Evolutionary conservation across 2,888 invertebrate genomes (phyloP), one percentile per base, ranked within the genome.

Genomic region (Ctena decussata): DNA sequence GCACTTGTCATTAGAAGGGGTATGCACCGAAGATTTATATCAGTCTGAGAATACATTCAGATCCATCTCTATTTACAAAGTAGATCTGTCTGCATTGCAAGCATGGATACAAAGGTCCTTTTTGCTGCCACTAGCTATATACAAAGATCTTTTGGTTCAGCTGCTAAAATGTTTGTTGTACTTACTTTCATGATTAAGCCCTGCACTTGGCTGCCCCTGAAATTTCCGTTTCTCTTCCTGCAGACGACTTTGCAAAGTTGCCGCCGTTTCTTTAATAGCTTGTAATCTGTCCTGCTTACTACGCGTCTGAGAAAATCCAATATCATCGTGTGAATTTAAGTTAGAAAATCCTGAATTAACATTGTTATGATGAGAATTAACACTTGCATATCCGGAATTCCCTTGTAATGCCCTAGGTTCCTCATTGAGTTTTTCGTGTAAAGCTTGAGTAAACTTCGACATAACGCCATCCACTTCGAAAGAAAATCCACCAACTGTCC

Each of bases 181-280:
- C 84, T 85, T 74, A 90, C 90, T 86, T 86, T 90, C 88, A 57
- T 70, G 76, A 75, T 69, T 80, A 73, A 80, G 82, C 41, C 81
- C 90, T 27, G 79, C 86, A 30, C 76, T 65, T 30, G 79, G 75
- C 76, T 79, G 84, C 70, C 84, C 86, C 49, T 89, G 86, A 37
- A 93, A 81, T 80, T 91, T 90, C 74, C 88, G 84, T 5, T 90
- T 84, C 74, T 93, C 93, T 21, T 84, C 90, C 32, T 92, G 90
- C 24, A 95, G 87, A 41, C 93, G 80, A 77, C 82, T 92, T 83
- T 93, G 92, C 65, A 95, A 82, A 18, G 92, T 92, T 18, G 91
- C 85, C 8, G 94, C 93, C 6, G 93, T 93, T 32, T 92, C 91
- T 44, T 92, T 92, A 37, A 95, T 90, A 0, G 93, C 93, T 77